phyloP scores from a whole-genome alignment of 2,797 vertebrate genomes.

The Pseudochirops cupreus region DNA sequence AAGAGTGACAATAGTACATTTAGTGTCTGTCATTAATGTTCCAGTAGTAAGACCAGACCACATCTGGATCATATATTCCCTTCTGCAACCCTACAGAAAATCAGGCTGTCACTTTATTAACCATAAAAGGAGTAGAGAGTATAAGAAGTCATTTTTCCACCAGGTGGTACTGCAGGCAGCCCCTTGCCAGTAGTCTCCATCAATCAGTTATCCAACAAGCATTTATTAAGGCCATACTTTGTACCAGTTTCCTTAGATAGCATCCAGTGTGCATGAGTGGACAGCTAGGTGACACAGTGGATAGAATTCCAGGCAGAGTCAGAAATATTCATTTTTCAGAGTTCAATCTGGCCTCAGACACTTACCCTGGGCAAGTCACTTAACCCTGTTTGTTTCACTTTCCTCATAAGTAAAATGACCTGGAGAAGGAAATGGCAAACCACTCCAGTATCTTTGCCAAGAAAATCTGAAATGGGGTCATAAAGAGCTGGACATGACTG shows the following conservation, averaged over 20 bases:
- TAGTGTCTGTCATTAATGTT: background rate
- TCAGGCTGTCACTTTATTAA: too few species aligned
- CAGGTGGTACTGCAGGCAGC: background rate
- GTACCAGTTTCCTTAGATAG: background rate
- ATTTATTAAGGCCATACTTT: background rate
- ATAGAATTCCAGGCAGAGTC: background rate
- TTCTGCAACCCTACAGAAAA: background rate
- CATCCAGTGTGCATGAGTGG: background rate
- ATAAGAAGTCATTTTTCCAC: background rate
- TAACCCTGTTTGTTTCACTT: background rate
- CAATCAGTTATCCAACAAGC: background rate
- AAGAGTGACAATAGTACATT: background rate
- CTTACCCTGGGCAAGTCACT: background rate
- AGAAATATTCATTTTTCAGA: background rate
- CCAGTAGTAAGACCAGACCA: background rate
- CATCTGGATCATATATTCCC: background rate
- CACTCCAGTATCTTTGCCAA: background rate
- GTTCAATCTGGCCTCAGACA: background rate
- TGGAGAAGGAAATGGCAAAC: too few species aligned
- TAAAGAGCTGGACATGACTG: background rate
- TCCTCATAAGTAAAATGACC: too few species aligned
- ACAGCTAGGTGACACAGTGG: too few species aligned
- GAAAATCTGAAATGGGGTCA: background rate
- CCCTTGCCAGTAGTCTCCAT: background rate
- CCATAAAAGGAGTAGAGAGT: background rate